Evolutionary conservation across 2,888 invertebrate genomes (phyloP).

Genomic region (Thelaira solivaga): DNA sequence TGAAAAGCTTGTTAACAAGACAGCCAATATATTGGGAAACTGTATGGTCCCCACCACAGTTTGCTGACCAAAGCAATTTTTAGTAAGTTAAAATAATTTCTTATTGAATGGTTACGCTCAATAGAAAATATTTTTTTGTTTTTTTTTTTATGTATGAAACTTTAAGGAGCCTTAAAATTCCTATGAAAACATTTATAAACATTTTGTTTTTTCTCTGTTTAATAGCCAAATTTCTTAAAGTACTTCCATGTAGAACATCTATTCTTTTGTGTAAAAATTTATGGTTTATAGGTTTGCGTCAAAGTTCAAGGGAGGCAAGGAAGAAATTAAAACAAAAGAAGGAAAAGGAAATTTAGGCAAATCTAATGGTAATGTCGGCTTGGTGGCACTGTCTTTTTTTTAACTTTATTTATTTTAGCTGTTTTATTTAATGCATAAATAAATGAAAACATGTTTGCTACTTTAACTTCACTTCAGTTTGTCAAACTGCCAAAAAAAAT

Average conservation of each 20-base stretch:
- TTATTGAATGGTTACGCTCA: too few species aligned
- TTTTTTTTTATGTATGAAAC: too few species aligned
- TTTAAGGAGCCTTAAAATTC: too few species aligned
- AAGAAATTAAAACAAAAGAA: background rate
- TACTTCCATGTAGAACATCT: too few species aligned
- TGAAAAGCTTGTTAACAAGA: too few species aligned
- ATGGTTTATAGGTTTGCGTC: constrained; percentile 3
- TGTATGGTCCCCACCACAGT: too few species aligned
- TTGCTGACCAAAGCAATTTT: too few species aligned
- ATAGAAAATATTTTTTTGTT: too few species aligned
- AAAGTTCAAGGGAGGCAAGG: background rate
- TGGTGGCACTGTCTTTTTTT: background rate
- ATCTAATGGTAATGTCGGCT: background rate
- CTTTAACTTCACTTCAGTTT: constrained; percentile 35
- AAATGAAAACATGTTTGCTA: constrained; percentile 14
- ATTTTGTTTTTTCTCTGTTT: too few species aligned
- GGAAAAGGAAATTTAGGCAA: background rate
- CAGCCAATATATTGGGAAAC: too few species aligned
- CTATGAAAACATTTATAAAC: too few species aligned
- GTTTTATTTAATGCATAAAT: background rate
- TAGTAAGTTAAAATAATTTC: too few species aligned
- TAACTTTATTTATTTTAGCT: constrained; percentile 6
- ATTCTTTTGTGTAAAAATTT: background rate
- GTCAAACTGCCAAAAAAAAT: constrained; percentile 44
- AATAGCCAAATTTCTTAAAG: background rate